These are phyloP conservation scores for Vulpes vulpes DNA, from an alignment of 2,113 vertebrate genomes.

Conservation along the genomic window DNA sequence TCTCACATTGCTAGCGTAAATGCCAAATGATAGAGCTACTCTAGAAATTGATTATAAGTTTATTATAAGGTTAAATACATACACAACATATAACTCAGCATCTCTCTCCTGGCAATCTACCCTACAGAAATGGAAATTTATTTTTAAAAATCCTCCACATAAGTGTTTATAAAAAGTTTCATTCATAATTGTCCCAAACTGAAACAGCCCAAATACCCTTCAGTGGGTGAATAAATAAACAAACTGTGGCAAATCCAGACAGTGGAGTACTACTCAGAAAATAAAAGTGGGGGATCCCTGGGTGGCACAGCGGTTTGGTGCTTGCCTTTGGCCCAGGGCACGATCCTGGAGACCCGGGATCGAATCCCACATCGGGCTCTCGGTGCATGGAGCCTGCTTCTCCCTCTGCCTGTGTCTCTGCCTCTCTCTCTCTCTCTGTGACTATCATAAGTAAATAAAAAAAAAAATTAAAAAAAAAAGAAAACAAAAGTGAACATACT, in stretches of 20 bases:
- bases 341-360: no score
- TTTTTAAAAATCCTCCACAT: neutral
- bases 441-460: no score
- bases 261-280: neutral
- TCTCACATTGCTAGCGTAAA: neutral
- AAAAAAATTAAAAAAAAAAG: neutral
- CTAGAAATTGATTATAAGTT: neutral
- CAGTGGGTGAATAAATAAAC: neutral
- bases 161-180: neutral
- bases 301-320: no score
- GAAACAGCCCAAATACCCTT: neutral
- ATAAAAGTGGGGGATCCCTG: neutral
- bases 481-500: neutral
- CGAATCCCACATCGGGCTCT: no score
- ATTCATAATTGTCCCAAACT: neutral
- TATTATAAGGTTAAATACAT: neutral
- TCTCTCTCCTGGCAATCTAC: neutral
- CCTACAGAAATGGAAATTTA: neutral
- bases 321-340: no score
- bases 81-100: neutral
- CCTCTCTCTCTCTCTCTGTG: no score
- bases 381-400: no score
- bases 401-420: no score
- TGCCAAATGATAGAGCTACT: neutral
- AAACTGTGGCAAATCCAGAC: neutral